Conservation (phyloP, 2,888 invertebrate genomes). For the Melangyna quadrimaculata region DNA sequence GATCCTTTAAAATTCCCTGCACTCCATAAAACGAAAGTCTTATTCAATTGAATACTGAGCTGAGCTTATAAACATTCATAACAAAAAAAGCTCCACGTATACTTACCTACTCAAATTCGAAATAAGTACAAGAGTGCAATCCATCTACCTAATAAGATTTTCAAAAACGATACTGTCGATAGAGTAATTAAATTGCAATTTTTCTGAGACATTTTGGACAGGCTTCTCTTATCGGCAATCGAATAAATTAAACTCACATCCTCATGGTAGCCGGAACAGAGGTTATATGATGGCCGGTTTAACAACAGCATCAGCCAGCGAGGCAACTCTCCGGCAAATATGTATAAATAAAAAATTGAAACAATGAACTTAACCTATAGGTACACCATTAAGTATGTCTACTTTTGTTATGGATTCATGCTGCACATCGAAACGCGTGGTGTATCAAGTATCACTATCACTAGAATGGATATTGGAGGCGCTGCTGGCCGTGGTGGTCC, state of each 20-base stretch:
- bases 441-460: no score
- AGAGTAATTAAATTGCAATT: conserved; percentile 81
- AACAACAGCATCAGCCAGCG: conserved; percentile 32
- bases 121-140: conserved; percentile 74
- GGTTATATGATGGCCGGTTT: neutral
- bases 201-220: conserved; percentile 80
- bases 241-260: conserved; percentile 79
- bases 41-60: no score
- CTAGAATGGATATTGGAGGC: neutral
- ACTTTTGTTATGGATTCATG: neutral
- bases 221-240: conserved; percentile 79
- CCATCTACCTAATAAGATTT: conserved; percentile 80
- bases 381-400: neutral
- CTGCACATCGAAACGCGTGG: neutral
- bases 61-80: no score
- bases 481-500: neutral
- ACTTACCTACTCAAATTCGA: no score
- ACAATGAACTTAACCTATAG: neutral
- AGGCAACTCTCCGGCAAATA: no score
- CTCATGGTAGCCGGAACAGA: neutral
- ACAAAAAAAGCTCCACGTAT: no score
- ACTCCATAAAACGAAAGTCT: no score
- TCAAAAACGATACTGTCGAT: conserved; percentile 80
- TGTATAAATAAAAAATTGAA: neutral
- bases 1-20: no score